Base-by-base conservation (phyloP, 2,888 invertebrate genomes). In the Drosophila fungiperda region DNA sequence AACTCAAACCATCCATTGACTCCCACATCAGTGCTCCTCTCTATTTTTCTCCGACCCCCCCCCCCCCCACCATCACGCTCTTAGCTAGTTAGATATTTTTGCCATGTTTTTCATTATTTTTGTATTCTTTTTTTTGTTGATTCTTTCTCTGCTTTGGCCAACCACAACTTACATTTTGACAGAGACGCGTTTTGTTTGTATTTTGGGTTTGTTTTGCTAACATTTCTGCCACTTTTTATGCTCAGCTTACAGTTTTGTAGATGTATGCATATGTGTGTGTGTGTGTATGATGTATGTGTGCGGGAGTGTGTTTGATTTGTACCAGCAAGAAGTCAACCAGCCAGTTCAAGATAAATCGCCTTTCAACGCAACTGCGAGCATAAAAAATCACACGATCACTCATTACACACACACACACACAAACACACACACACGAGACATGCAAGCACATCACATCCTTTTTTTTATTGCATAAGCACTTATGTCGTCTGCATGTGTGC, bases 301-400 rank as follows among this genome's bases (percentile, higher is more conserved):
- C 33, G 36, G 23, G 66, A 26, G 57, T 54, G 62, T 50, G 62
- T 74, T 77, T 77, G 82, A 82, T 82, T 83, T 87, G 85, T 82
- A 79, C 74, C 71, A 81, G 77, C 68, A 55, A 72, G 52, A 78
- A 84, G 79, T 82, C 82, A 83, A 79, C 73, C 80, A 74, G 70
- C 73, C 83, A 80, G 85, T 82, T 67, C 82, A 90, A 87, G 89
- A 87, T 82, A 91, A 91, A 90, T 91, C 89, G 88, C 87, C 90
- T 90, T 89, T 90, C 90, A 88, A 74, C 85, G 77, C 86, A 86
- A 87, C 88, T 82, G 78, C 70, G 75, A 83, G 79, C 82, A 82
- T 85, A 91, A 90, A 90, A 91, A 90, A 91, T 87, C 80, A 82
- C 82, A 88, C 86, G 87, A 91, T 87, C 90, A 87, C 86, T 90